Base-by-base conservation (phyloP, 2,797 vertebrate species). In the Gallinago nigripennis region DNA sequence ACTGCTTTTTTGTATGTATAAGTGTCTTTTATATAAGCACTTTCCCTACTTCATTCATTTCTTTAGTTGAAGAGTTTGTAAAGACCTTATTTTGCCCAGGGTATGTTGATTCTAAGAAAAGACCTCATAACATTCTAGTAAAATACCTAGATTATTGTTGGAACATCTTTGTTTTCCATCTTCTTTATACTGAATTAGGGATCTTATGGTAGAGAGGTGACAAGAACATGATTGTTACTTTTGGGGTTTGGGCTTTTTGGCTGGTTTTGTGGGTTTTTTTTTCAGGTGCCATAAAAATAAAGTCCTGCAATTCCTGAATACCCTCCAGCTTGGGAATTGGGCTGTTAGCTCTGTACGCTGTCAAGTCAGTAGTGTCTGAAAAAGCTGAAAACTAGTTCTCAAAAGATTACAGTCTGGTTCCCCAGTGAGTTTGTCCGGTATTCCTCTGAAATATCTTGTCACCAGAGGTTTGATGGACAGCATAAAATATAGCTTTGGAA, bases 71-170 rank as follows among this genome's bases (percentile, higher is more conserved):
- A 85, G 63, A 64, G 25, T 81, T 88, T 45, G 48, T 80, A 39
- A 68, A 81, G 64, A 21, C 51, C 18, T 63, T 63, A 12, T 37
- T 92, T 89, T 84, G 6, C n/a, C 43, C 12, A 15, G 31, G 72
- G 8, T 39, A 17, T 75, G 37, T 45, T 60, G 24, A 41, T 35
- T 56, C 48, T 43, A 70, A 73, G 31, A 12, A 73, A 54, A 27
- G 1, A 1, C 0, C 3, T 28, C 3, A 2, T 11, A 43, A 33
- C 1, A 5, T 58, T 57, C 10, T 78, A 58, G 57, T 45, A 17
- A 78, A 78, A 50, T 61, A 48, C 2, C 25, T 39, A 24, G 18
- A 9, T 53, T 30, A 30, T 31, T 63, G 17, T 58, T 70, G 56
- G 60, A 84, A 57, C 10, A 4, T 66, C 12, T 18, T 75, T 93